A percentile compares a stretch with the other conserved stretches of the same genome.
Evolutionary conservation across 1,140 invertebrate genomes (phyloP).

Genomic region (Drosophila orena): DNA sequence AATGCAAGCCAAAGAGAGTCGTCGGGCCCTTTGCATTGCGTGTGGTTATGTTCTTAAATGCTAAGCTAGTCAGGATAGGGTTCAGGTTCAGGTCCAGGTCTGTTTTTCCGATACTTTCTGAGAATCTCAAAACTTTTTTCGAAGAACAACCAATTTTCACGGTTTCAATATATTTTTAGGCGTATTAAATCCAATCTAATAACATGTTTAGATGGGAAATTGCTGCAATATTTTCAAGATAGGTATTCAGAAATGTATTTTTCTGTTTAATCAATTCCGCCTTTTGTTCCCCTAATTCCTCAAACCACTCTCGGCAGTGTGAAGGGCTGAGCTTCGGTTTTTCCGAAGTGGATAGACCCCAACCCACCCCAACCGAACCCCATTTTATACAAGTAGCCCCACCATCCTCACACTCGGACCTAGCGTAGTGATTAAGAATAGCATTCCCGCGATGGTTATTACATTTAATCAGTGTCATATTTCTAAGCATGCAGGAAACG

Average conservation of each 20-base stretch:
- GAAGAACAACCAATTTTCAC: not conserved
- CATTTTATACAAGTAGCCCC: constrained; percentile 8
- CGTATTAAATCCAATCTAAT: too few species aligned
- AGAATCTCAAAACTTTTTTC: constrained; percentile 1
- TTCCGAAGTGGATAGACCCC: constrained; percentile 10
- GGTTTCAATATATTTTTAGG: not conserved
- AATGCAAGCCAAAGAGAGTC: constrained; percentile 45
- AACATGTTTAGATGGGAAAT: not conserved
- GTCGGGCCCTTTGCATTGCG: constrained; percentile 24
- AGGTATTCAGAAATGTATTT: not conserved
- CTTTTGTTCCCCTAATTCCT: not conserved
- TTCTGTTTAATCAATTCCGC: not conserved
- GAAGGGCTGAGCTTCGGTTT: constrained; percentile 34
- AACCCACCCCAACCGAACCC: too few species aligned
- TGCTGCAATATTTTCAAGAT: not conserved
- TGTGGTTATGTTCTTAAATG: constrained; percentile 1
- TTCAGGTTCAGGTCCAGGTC: not conserved
- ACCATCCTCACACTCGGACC: constrained; percentile 9
- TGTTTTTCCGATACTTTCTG: not conserved
- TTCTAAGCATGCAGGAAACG: constrained; percentile 27
- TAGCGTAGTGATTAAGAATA: constrained; percentile 53
- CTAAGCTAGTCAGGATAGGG: constrained; percentile 15
- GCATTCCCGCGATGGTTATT: constrained; percentile 52
- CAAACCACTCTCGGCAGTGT: constrained; percentile 13
- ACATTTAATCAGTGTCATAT: constrained; percentile 59